These are phyloP conservation scores for Illadopsis cleaveri DNA, from an alignment of 2,113 vertebrate genomes.

Conservation along the genomic window DNA sequence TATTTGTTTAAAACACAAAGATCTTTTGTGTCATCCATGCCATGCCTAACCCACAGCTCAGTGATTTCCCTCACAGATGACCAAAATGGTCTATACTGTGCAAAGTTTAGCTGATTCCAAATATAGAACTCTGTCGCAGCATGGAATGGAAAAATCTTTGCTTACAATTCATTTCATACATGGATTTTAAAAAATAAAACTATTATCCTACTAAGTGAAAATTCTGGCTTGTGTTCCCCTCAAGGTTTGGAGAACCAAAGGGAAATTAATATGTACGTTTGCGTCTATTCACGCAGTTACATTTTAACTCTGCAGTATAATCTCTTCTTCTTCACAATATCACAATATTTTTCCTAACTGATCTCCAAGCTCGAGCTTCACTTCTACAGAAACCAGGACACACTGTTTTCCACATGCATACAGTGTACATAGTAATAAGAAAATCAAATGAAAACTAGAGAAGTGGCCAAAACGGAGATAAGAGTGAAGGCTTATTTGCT, in stretches of 20 bases:
- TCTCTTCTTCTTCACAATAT: background rate
- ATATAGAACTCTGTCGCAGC: background rate
- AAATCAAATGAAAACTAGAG: background rate
- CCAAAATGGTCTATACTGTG: background rate
- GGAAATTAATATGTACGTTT: background rate
- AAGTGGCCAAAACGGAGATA: background rate
- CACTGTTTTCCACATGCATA: background rate
- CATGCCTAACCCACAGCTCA: background rate
- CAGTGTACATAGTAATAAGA: background rate
- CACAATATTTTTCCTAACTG: constrained; percentile 33
- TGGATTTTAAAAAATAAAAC: background rate
- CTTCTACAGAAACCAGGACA: background rate
- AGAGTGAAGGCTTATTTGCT: background rate
- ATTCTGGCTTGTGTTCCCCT: background rate
- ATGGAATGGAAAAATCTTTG: background rate
- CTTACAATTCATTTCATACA: background rate
- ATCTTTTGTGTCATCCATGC: background rate
- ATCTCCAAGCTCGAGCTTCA: background rate
- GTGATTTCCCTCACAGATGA: background rate
- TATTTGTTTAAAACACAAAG: background rate
- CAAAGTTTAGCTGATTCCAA: background rate
- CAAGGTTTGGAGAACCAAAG: background rate
- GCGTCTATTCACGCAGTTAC: background rate
- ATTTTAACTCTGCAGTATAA: background rate
- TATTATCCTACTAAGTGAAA: background rate